phyloP scores from a whole-genome alignment of 1,140 invertebrate species.

The Bombus pascuorum region DNA sequence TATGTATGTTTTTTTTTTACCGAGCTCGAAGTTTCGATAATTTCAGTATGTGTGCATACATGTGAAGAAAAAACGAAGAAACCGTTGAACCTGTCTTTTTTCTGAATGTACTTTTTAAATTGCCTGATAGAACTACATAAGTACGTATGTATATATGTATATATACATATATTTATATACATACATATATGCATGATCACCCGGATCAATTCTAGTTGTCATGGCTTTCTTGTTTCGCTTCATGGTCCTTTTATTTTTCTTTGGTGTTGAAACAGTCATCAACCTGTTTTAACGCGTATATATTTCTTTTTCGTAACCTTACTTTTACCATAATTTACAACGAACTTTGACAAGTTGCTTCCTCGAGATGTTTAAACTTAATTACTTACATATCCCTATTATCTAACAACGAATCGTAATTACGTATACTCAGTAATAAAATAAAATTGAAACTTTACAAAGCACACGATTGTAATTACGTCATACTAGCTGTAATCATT shows the following conservation, averaged over 20 bases:
- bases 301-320: no score
- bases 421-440: no score
- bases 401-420: not conserved
- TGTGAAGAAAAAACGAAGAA: not conserved
- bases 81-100: not conserved
- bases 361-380: not conserved
- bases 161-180: not conserved
- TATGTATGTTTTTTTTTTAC: not conserved
- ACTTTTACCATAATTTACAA: not conserved
- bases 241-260: not conserved
- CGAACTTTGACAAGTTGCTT: not conserved
- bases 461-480: no score
- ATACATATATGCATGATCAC: not conserved
- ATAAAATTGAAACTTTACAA: no score
- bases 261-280: slow-evolving; percentile 13
- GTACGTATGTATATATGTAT: not conserved
- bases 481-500: no score
- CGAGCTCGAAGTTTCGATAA: not conserved
- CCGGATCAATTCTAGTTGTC: not conserved
- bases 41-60: not conserved
- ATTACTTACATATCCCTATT: no score
- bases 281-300: not conserved
- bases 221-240: not conserved
- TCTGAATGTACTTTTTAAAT: not conserved
- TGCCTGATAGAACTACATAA: not conserved